Base-by-base conservation (phyloP, 2,797 vertebrate species). In the Alosa sapidissima region DNA sequence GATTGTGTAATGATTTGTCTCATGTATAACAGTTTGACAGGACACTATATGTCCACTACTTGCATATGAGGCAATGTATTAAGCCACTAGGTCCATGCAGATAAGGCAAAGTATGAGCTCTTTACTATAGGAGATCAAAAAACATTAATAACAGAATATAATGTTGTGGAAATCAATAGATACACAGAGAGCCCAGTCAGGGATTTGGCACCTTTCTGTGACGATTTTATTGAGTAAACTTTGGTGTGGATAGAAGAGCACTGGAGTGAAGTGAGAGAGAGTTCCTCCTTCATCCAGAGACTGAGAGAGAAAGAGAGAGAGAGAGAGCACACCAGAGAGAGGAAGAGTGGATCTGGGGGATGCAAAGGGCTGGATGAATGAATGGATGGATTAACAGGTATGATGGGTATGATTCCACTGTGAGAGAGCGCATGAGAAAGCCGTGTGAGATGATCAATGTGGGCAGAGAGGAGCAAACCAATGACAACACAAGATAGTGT, bases 401-500 rank as follows among this genome's bases (percentile, higher is more conserved):
- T 8, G 19, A 85, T 87, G 68, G 16, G 6, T 51, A 62, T 85
- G 84, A 88, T 51, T 84, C 75, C 75, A 75, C 47, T 86, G 58
- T 62, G 81, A 85, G 72, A 86, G 87, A 88, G 81, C 78, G 48
- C 85, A 86, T 88, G 85, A 83, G 16, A 75, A n/a, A 84, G 84
- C 78, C 81, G 68, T 45, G n/a, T 45, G 83, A 81, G 55, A 19
- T 33, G 85, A 81, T 21, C 84, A 86, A 85, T 87, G 68, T 75
- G 68, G 85, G 89, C 81, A 82, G 55, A 52, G 19, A 85, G 89
- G 84, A 90, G 89, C 62, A 87, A 88, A 89, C 87, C 78, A 87
- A 84, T 87, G 83, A 86, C 85, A 92, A 88, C 85, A 90, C 75
- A 81, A 82, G 47, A 51, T 45, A 33, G 47, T 82, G 92, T 93